Evolutionary conservation across 2,888 invertebrate species (phyloP).

Genomic region (Bruchidius siliquastri): DNA sequence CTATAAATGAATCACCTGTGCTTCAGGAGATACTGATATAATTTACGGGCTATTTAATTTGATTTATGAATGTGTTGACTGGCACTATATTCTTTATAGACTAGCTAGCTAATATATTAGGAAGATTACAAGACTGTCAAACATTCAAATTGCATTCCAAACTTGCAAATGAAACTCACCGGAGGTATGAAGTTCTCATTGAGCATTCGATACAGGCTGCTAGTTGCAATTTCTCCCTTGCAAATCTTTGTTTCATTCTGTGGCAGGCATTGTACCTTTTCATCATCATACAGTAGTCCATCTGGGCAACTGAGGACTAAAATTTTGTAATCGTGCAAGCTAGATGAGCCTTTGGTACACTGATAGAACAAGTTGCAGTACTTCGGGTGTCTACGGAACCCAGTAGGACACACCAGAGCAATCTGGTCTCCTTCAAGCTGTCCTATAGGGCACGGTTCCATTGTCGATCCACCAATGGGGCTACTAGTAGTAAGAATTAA

Average conservation of each 20-base stretch:
- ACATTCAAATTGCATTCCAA: too few species aligned
- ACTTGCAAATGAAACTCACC: slow-evolving; percentile 52
- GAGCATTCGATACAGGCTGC: slow-evolving; percentile 53
- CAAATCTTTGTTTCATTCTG: slow-evolving; percentile 59
- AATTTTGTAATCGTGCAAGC: slow-evolving; percentile 63
- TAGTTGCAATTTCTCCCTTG: slow-evolving; percentile 53
- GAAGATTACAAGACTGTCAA: too few species aligned
- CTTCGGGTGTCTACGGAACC: slow-evolving; percentile 77
- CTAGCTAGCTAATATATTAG: too few species aligned
- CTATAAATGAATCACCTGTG: too few species aligned
- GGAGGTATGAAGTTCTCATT: slow-evolving; percentile 53
- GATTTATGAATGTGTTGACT: too few species aligned
- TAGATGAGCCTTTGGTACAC: slow-evolving; percentile 61
- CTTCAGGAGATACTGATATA: too few species aligned
- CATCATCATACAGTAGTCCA: slow-evolving; percentile 70
- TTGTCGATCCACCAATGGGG: slow-evolving; percentile 24
- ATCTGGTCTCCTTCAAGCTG: slow-evolving; percentile 67
- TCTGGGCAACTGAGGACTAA: slow-evolving; percentile 72
- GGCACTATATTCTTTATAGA: too few species aligned
- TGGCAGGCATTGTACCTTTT: slow-evolving; percentile 65
- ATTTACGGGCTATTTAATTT: too few species aligned
- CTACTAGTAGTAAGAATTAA: slow-evolving; percentile 16
- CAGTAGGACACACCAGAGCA: slow-evolving; percentile 73
- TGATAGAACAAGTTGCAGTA: slow-evolving; percentile 82
- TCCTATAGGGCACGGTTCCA: slow-evolving; percentile 48